These are phyloP conservation scores for Atractosteus spatula DNA, from an alignment of 2,113 vertebrate species.

Conservation along the genomic window DNA sequence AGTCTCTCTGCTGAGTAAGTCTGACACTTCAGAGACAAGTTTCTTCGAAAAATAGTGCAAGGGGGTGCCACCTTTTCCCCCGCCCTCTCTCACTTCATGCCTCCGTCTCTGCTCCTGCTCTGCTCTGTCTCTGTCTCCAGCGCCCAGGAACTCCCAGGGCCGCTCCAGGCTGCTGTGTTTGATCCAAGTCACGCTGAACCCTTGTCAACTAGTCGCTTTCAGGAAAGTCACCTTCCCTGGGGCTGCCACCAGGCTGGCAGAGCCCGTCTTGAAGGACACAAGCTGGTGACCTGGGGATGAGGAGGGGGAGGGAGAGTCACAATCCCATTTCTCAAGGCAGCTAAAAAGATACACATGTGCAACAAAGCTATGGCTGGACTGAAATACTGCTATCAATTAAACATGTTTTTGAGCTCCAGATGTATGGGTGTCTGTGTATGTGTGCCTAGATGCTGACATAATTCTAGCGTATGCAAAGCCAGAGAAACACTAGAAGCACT, in stretches of 20 bases:
- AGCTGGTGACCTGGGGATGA: constrained; percentile 74
- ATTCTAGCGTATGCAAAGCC: too few relatives aligned
- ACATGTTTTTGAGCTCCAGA: too few relatives aligned
- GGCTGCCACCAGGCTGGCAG: constrained; percentile 62
- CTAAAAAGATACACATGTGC: background rate
- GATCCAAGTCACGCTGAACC: background rate
- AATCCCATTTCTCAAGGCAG: background rate
- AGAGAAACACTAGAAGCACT: too few relatives aligned
- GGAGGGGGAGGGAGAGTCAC: constrained; percentile 11
- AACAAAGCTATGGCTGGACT: too few relatives aligned
- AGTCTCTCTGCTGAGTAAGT: background rate
- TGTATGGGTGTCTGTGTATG: too few relatives aligned
- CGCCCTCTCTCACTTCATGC: background rate
- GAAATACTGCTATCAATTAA: too few relatives aligned
- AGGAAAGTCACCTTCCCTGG: constrained; percentile 70
- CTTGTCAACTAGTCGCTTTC: constrained; percentile 49
- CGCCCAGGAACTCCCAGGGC: background rate
- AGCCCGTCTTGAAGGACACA: constrained; percentile 81
- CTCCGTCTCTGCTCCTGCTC: background rate
- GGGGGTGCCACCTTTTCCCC: background rate
- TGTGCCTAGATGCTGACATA: too few relatives aligned
- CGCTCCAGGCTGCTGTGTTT: background rate
- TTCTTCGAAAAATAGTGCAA: background rate
- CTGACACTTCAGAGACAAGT: background rate
- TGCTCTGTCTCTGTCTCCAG: background rate